Evolutionary conservation across 2,113 vertebrate species (phyloP).

Genomic region (Hiodon alosoides): DNA sequence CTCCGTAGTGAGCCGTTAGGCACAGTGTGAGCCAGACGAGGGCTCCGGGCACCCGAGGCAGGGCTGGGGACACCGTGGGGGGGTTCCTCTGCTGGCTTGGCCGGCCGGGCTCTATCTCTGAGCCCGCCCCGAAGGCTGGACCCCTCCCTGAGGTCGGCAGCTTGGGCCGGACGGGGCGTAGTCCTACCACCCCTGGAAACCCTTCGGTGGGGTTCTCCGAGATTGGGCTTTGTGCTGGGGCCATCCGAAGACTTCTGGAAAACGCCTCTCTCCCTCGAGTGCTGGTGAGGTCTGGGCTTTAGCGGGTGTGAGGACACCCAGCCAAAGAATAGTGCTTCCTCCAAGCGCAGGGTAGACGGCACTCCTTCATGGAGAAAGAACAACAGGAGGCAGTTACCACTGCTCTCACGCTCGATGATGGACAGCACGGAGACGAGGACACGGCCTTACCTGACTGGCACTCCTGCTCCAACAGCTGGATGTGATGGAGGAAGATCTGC

Average conservation of each 20-base stretch:
- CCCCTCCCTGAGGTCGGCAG: background rate
- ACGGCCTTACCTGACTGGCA: slow-evolving; percentile 70
- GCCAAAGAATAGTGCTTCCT: slow-evolving; percentile 67
- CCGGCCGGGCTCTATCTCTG: too few species aligned
- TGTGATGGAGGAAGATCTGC: slow-evolving; percentile 87
- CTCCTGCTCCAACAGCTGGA: slow-evolving; percentile 78
- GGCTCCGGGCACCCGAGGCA: slow-evolving; percentile 18
- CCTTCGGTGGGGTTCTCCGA: too few species aligned
- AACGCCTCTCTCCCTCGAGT: slow-evolving; percentile 50
- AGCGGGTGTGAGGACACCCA: slow-evolving; percentile 60
- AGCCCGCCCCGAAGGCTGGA: slow-evolving; percentile 21
- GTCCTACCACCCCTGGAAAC: background rate
- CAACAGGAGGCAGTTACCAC: background rate
- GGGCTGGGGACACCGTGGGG: background rate
- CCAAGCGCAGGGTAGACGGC: slow-evolving; percentile 48
- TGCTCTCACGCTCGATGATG: too few species aligned
- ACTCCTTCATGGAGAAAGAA: slow-evolving; percentile 28
- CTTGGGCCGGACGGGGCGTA: slow-evolving; percentile 4
- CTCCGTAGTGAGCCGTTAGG: slow-evolving; percentile 66
- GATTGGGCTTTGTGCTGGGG: background rate
- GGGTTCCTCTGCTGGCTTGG: too few species aligned
- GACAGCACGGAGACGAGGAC: too few species aligned
- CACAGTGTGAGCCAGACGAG: slow-evolving; percentile 39
- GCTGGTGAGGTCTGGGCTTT: slow-evolving; percentile 65
- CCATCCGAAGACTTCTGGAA: slow-evolving; percentile 42